A percentile compares a stretch with the other conserved stretches of the same genome.
Conservation (phyloP, 2,797 vertebrate genomes). For the Fratercula arctica region DNA sequence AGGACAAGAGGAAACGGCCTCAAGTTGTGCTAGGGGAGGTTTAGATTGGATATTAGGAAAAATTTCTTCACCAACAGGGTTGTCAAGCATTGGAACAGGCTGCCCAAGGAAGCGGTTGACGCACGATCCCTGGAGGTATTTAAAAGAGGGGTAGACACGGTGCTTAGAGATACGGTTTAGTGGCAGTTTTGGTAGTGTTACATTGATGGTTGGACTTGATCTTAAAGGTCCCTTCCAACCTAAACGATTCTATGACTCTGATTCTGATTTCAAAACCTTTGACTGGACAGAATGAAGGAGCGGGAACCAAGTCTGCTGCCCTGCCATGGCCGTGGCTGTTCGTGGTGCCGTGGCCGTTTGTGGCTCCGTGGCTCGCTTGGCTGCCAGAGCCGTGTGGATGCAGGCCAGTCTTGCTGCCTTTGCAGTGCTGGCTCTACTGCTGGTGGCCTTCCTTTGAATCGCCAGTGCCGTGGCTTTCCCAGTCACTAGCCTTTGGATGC, state of each 20-base stretch:
- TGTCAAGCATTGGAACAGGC: background rate
- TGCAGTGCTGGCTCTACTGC: accelerated
- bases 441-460: background rate
- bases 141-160: background rate
- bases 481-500: accelerated
- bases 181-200: background rate
- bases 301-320: accelerated
- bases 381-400: background rate
- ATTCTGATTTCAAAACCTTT: background rate
- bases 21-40: background rate
- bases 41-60: background rate
- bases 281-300: background rate
- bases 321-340: accelerated
- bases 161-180: background rate
- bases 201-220: background rate
- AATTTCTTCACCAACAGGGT: background rate
- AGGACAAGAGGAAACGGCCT: background rate
- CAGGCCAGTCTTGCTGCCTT: background rate
- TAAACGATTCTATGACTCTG: background rate
- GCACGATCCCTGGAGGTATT: background rate
- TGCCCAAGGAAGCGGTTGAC: background rate
- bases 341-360: accelerated
- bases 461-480: accelerated
- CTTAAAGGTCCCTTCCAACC: background rate
- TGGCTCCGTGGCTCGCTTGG: accelerated